A percentile compares a stretch with the other conserved stretches of the same genome.
Evolutionary conservation across 1,140 invertebrate species (phyloP).

Genomic region (Bacillus rossius): DNA sequence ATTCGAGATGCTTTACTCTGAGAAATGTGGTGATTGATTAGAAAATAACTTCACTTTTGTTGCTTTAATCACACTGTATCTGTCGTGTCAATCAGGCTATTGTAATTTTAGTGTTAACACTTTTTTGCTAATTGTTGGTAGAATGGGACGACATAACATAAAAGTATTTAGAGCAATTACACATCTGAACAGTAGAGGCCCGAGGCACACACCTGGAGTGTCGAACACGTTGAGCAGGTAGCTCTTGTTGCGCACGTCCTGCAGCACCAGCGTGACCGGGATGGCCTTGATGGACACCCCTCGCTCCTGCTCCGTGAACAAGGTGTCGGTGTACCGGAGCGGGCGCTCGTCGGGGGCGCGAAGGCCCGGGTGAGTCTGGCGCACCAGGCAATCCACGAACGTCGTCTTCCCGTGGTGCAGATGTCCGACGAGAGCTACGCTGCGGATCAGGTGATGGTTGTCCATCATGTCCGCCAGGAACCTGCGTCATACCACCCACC

Average conservation of each 20-base stretch:
- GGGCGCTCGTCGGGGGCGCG: conserved; percentile 68
- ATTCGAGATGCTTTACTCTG: too few relatives aligned
- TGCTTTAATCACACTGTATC: too few relatives aligned
- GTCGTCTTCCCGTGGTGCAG: conserved; percentile 99
- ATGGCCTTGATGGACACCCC: conserved; percentile 97
- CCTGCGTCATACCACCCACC: conserved; percentile 34
- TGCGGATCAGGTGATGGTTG: conserved; percentile 89
- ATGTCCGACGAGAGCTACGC: conserved; percentile 94
- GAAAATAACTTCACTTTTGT: too few relatives aligned
- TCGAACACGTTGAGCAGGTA: conserved; percentile 96
- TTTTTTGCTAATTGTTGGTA: too few relatives aligned
- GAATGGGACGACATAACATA: too few relatives aligned
- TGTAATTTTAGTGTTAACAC: too few relatives aligned
- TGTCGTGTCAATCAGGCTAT: too few relatives aligned
- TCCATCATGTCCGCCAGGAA: conserved; percentile 98
- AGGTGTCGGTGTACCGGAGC: conserved; percentile 91
- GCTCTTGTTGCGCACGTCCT: conserved; percentile 91
- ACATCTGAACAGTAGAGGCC: too few relatives aligned
- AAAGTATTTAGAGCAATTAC: too few relatives aligned
- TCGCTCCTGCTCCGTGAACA: conserved; percentile 97
- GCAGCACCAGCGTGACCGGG: conserved; percentile 90
- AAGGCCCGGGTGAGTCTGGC: conserved; percentile 94
- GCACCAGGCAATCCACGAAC: conserved; percentile 94
- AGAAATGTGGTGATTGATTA: too few relatives aligned
- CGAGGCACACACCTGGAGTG: too few relatives aligned